Base-by-base conservation (phyloP, 1,140 invertebrate genomes). In the Nomia melanderi region DNA sequence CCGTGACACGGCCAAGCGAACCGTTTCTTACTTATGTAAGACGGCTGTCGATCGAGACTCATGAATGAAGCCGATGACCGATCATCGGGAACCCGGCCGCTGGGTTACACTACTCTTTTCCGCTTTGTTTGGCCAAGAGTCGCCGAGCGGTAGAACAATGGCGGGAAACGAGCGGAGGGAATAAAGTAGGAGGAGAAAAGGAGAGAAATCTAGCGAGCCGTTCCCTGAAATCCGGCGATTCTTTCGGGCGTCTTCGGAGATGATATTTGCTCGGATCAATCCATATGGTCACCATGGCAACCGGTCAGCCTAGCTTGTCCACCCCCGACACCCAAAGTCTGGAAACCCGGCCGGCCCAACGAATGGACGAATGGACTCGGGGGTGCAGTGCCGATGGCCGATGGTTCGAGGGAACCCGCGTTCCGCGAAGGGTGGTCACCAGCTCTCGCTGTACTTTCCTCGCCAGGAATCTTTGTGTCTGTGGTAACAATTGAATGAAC, bases 231-330 rank as follows among this genome's bases (percentile, higher is more conserved):
- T 90, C 90, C 88, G 83, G 88, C 87, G 87, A 91, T 90, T 91
- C 90, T 91, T 91, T 91, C 86, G 86, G 87, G 85, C 86, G 87
- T 91, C 89, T 90, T 91, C 87, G 86, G 87, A 90, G 90, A 91
- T 91, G 90, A 91, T 91, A 91, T 91, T 91, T 91, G 87, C 89
- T 90, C 89, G 90, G 89, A 91, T 91, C 90, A 91, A 91, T 91
- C 90, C 90, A 91, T 91, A 91, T 89, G 89, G 90, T 91, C 79
- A 86, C 88, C 89, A 91, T 91, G 85, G 90, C 82, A 89, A 91
- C 90, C 88, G 88, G 90, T 89, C 89, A 90, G 88, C 90, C 87
- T 82, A 79, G 78, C 84, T 86, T 89, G 88, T 87, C 87, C 89
- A 89, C 89, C 88, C 88, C 86, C 82, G 70, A 82, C 78, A 69